A percentile compares a stretch with the other conserved stretches of the same genome.
Conservation (phyloP, 2,888 invertebrate species). For the Pristionchus arcanus region DNA sequence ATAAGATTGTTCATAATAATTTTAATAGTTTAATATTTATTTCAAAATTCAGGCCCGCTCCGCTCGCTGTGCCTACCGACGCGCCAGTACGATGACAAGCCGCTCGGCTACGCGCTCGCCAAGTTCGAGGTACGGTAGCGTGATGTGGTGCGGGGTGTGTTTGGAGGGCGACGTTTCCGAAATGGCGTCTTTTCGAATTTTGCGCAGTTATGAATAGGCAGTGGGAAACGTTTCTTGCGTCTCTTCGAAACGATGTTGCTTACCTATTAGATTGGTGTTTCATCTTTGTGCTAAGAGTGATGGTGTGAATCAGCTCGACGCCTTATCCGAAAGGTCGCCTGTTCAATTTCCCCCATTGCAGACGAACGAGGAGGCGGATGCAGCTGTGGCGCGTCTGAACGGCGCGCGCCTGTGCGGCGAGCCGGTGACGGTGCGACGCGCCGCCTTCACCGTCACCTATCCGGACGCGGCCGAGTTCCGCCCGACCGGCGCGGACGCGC, state of each 20-base stretch:
- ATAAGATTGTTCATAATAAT: too few relatives aligned
- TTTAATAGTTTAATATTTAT: not conserved
- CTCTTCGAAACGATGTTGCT: not conserved
- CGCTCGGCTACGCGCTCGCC: conserved; percentile 13
- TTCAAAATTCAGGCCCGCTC: not conserved
- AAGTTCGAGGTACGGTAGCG: conserved; percentile 10
- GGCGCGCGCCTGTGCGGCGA: not conserved
- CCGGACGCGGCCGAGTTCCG: not conserved
- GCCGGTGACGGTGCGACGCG: not conserved
- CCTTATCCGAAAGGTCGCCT: not conserved
- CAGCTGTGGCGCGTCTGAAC: not conserved
- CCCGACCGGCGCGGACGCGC: not conserved
- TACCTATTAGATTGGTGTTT: not conserved
- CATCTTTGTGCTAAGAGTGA: too few relatives aligned
- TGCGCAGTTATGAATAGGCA: too few relatives aligned
- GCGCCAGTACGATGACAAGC: not conserved
- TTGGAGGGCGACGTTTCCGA: not conserved
- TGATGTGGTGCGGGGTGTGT: not conserved
- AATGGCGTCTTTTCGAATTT: not conserved
- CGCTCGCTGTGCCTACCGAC: not conserved
- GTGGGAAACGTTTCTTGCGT: not conserved
- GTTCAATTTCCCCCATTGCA: not conserved
- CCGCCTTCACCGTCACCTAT: not conserved
- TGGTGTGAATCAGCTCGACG: not conserved
- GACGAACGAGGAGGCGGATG: conserved; percentile 30